These are phyloP conservation scores for Magallana gigas DNA, from an alignment of 1,140 invertebrate genomes.

Conservation along the genomic window DNA sequence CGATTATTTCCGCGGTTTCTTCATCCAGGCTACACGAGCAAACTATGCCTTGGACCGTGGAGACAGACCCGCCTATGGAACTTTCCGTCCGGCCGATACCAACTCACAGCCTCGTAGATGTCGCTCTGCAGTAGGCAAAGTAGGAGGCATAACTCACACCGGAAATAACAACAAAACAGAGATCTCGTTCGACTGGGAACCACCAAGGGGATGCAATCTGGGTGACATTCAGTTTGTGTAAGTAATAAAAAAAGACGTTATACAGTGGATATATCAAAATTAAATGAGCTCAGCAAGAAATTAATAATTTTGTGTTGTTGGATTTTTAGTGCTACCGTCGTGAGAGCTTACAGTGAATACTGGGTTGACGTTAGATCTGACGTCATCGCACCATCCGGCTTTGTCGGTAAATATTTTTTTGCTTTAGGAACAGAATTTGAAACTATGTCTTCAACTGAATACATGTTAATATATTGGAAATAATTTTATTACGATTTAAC, in stretches of 20 bases:
- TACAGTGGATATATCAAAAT: background rate
- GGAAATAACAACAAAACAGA: conserved; percentile 50
- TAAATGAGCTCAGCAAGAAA: too few species aligned
- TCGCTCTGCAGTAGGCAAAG: conserved; percentile 46
- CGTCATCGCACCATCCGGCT: conserved; percentile 42
- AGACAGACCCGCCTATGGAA: conserved; percentile 54
- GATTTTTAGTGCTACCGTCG: conserved; percentile 48
- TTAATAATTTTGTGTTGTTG: background rate
- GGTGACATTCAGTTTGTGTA: conserved; percentile 59
- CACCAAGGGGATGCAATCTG: conserved; percentile 51
- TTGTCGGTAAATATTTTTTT: conserved; percentile 24
- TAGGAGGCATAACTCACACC: conserved; percentile 56
- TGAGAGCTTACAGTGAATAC: conserved; percentile 52
- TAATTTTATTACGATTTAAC: background rate
- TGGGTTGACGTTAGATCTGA: conserved; percentile 54
- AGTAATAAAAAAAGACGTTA: background rate
- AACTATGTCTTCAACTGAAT: background rate
- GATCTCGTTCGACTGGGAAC: conserved; percentile 51
- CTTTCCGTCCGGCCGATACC: conserved; percentile 46
- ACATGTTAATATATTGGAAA: background rate
- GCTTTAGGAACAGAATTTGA: background rate
- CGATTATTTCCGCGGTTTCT: conserved; percentile 55
- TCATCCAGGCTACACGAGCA: conserved; percentile 52
- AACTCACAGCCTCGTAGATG: conserved; percentile 48
- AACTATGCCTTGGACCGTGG: conserved; percentile 42